Evolutionary conservation across 2,888 invertebrate species (phyloP), one percentile per base, ranked within the genome.

Genomic region (Cistogaster globosa): DNA sequence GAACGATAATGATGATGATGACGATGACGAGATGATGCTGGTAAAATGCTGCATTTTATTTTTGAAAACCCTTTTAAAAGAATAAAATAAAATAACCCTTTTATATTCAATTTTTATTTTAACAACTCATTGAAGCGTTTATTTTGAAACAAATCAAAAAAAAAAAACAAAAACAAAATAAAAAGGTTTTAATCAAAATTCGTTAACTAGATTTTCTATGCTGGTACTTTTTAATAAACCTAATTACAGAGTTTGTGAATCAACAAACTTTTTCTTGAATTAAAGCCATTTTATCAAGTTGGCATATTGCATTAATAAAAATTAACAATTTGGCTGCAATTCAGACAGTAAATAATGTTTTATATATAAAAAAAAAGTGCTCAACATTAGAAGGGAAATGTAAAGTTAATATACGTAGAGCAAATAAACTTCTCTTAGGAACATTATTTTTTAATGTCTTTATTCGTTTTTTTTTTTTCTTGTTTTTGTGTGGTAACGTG

Each of bases 291-390:
- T 76, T 63, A 58, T 38, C 38, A 58, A 72, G 20, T 53, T 71
- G 63, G 53, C 57, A 65, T 32, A 51, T n/a, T 22, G 65, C 38
- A 58, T 72, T 79, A 79, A 79, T 79, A 79, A 57, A 65, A 72
- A 67, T 74, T 62, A 80, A 74, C 80, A 48, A 57, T 58, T 80
- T 74, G n/a, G n/a, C n/a, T n/a, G n/a, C n/a, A n/a, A n/a, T n/a
- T n/a, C n/a, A n/a, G 51, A 60, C 18, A 51, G 55, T 58, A 65
- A 67, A 65, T 67, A 58, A 58, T 65, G 16, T 26, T 68, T 69
- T 62, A 32, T 12, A 12, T 1, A 6, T 12, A 42, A 42, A 42
- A 42, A 42, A 26, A 26, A n/a, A n/a, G n/a, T n/a, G 42, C 42
- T 12, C 42, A 12, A 32, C 38, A 18, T 60, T 22, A n/a, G 12